A percentile compares a stretch with the other conserved stretches of the same genome.
phyloP scores from a whole-genome alignment of 2,113 vertebrate genomes.

The Podocnemis expansa region DNA sequence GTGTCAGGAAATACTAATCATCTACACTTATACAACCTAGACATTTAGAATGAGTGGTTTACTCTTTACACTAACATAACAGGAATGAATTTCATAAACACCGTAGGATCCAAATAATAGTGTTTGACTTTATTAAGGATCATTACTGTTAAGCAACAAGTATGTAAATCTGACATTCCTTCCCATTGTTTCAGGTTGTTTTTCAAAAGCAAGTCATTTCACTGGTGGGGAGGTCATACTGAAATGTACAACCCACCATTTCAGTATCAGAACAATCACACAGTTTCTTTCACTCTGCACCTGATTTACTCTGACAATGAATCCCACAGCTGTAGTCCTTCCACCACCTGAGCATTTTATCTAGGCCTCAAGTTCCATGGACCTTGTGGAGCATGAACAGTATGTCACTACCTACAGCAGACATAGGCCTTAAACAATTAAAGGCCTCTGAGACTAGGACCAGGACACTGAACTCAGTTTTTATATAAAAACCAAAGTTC shows the following conservation, averaged over 20 bases:
- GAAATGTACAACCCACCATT: not conserved
- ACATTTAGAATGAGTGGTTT: constrained; percentile 12
- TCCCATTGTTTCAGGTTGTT: not conserved
- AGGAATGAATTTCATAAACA: not conserved
- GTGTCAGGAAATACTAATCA: constrained; percentile 37
- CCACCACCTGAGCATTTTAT: not conserved
- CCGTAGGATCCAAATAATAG: not conserved
- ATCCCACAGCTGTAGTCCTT: not conserved
- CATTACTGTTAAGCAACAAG: not conserved
- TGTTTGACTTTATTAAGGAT: not conserved
- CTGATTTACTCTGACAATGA: not conserved
- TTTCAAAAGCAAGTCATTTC: not conserved
- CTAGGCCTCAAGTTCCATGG: not conserved
- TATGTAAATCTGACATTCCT: not conserved
- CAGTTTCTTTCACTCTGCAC: fast-evolving
- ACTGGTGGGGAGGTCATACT: not conserved
- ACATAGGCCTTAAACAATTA: not conserved
- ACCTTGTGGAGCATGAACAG: not conserved
- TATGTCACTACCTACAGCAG: not conserved
- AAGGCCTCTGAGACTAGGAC: not conserved
- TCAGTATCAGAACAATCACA: not conserved
- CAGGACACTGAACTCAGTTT: not conserved
- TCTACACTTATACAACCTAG: constrained; percentile 25
- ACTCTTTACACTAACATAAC: constrained; percentile 21
- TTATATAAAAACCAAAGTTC: not conserved